Conservation (phyloP, 92 coral and sea anemone genomes). For the Paragorgia papillata region DNA sequence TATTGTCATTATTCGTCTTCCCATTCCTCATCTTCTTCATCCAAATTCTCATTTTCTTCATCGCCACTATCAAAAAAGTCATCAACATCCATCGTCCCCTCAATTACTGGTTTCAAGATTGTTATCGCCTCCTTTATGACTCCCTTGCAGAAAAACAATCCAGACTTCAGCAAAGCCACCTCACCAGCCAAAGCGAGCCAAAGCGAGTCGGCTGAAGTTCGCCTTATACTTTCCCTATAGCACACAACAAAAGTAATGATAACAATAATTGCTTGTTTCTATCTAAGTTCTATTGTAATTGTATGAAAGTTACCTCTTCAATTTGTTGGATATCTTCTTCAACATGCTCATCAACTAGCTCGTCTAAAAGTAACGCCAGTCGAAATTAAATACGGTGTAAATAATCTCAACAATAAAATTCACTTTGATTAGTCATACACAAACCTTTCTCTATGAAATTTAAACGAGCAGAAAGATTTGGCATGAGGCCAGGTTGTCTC, state of each 20-base stretch:
- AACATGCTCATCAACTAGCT: conserved; percentile 30
- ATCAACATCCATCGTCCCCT: conserved; percentile 7
- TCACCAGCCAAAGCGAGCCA: conserved; percentile 35
- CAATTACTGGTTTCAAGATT: too few species aligned
- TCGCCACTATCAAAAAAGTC: conserved; percentile 13
- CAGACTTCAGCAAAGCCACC: conserved; percentile 22
- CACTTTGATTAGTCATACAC: not conserved
- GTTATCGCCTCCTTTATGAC: conserved; percentile 29
- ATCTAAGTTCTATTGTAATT: too few species aligned
- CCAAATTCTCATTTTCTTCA: conserved; percentile 9
- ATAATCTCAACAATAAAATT: not conserved
- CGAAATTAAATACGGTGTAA: not conserved
- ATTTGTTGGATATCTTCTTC: conserved; percentile 22
- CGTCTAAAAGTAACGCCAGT: too few species aligned
- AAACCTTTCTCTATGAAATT: conserved; percentile 14
- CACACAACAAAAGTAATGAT: conserved; percentile 8
- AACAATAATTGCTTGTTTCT: too few species aligned
- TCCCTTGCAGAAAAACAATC: conserved; percentile 20
- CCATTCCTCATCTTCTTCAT: conserved; percentile 1
- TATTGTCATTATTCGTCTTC: not conserved
- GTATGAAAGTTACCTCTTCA: conserved; percentile 4
- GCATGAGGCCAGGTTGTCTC: conserved; percentile 7
- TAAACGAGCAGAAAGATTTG: conserved; percentile 9
- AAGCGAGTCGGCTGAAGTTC: not conserved
- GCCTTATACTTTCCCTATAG: conserved; percentile 29